phyloP scores from a whole-genome alignment of 2,113 vertebrate genomes.

The Caracal caracal region DNA sequence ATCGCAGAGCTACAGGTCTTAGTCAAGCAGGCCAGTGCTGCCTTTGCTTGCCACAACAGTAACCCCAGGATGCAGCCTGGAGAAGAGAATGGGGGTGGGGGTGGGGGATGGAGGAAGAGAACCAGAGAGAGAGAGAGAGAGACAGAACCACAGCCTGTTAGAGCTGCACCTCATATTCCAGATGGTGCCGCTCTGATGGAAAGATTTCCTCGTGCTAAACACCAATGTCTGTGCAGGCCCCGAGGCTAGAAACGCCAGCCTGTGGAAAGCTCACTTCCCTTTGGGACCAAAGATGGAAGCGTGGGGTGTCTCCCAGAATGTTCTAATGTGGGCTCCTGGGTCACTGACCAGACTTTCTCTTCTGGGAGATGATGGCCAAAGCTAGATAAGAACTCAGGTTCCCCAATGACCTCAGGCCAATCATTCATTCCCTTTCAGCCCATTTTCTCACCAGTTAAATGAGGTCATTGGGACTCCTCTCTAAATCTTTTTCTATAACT shows the following conservation, averaged over 20 bases:
- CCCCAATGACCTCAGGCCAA: neutral
- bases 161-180: neutral
- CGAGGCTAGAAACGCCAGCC: neutral
- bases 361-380: neutral
- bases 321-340: neutral
- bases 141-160: neutral
- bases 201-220: neutral
- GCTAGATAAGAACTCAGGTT: neutral
- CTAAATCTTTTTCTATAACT: neutral
- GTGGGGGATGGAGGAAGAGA: neutral
- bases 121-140: neutral
- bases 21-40: accelerated
- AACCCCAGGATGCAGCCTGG: neutral
- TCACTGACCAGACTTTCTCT: neutral
- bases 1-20: neutral
- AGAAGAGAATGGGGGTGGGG: neutral
- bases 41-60: neutral
- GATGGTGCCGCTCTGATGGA: neutral
- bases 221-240: neutral
- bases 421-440: neutral
- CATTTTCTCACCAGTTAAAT: neutral
- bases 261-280: neutral
- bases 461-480: neutral
- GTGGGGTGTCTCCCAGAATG: neutral
- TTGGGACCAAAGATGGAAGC: neutral